phyloP scores from a whole-genome alignment of 1,140 invertebrate genomes.

The Argopecten irradians region DNA sequence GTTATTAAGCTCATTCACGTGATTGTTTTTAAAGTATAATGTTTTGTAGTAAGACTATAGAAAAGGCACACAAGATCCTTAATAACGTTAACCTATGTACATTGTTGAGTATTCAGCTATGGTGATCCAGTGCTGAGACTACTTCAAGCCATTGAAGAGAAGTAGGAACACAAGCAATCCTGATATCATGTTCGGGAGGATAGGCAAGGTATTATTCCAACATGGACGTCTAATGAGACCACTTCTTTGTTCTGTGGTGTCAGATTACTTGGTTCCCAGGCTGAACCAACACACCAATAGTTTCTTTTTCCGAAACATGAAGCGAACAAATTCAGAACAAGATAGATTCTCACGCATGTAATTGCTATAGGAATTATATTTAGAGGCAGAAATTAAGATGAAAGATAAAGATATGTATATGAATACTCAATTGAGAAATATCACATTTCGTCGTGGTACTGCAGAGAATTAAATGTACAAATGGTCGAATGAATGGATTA shows the following conservation, averaged over 20 bases:
- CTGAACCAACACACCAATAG: not conserved
- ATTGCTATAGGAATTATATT: not conserved
- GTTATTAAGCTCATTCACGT: too few relatives aligned
- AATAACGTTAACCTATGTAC: not conserved
- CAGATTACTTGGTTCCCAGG: not conserved
- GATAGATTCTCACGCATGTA: not conserved
- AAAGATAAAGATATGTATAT: not conserved
- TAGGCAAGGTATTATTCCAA: not conserved
- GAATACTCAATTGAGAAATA: not conserved
- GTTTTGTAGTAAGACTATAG: too few relatives aligned
- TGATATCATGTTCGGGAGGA: not conserved
- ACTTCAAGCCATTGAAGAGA: not conserved
- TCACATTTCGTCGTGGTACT: not conserved
- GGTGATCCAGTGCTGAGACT: not conserved
- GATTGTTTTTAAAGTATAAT: too few relatives aligned
- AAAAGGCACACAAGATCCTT: too few relatives aligned
- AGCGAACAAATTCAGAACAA: not conserved
- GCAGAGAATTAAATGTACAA: not conserved
- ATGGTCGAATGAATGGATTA: too few relatives aligned
- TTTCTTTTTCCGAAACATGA: not conserved
- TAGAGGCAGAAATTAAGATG: not conserved
- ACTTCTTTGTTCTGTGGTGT: not conserved
- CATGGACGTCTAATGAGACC: not conserved
- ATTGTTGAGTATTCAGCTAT: not conserved
- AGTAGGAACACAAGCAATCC: not conserved